phyloP scores from a whole-genome alignment of 2,888 invertebrate species.

The Teinopalpus imperialis region DNA sequence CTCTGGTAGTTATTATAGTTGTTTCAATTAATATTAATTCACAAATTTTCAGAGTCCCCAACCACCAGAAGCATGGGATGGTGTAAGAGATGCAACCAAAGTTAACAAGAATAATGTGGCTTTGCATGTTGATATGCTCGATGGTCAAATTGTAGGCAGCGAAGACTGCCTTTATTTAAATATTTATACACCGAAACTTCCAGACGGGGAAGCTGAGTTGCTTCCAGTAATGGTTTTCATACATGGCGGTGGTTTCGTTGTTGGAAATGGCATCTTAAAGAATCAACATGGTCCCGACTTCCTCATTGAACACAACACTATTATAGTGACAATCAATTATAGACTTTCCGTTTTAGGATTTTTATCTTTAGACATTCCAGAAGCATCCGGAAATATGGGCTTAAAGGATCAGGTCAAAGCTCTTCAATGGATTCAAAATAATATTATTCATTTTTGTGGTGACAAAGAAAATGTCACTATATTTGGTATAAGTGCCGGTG shows the following conservation, averaged over 20 bases:
- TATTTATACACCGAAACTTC: constrained; percentile 53
- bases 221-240: constrained; percentile 57
- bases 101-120: constrained; percentile 44
- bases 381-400: constrained; percentile 61
- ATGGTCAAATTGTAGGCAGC: constrained; percentile 38
- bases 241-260: constrained; percentile 62
- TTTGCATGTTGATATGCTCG: constrained; percentile 39
- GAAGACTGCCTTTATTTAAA: constrained; percentile 66
- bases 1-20: no score
- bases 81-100: constrained; percentile 70
- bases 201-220: constrained; percentile 27
- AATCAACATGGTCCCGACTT: constrained; percentile 53
- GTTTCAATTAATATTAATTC: no score
- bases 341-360: constrained; percentile 62
- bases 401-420: constrained; percentile 59
- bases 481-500: constrained; percentile 54
- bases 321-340: constrained; percentile 66
- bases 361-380: constrained; percentile 49
- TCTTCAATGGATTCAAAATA: constrained; percentile 55
- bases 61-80: constrained; percentile 58
- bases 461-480: constrained; percentile 54
- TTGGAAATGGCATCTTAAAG: constrained; percentile 50
- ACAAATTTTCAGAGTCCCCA: constrained; percentile 59
- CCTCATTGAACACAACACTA: constrained; percentile 51
- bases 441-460: constrained; percentile 52